Evolutionary conservation across 2,888 invertebrate genomes (phyloP).

Genomic region (Yponomeuta evonymella): DNA sequence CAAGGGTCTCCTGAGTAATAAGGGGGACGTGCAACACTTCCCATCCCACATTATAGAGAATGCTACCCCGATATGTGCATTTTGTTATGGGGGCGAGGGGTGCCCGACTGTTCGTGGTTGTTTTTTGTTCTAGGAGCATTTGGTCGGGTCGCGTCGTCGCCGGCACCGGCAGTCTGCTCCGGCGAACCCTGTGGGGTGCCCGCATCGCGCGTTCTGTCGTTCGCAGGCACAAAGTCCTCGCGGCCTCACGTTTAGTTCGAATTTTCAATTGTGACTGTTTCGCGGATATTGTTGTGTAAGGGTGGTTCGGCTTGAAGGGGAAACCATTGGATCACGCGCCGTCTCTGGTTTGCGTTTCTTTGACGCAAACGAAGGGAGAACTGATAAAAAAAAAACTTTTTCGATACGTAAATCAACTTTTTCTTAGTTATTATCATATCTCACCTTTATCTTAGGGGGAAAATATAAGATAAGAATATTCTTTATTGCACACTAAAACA

Average conservation of each 20-base stretch:
- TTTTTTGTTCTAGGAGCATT: conserved; percentile 28
- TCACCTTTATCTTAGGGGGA: neutral
- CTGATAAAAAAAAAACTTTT: conserved; percentile 7
- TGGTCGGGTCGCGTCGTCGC: conserved; percentile 27
- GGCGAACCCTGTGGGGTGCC: conserved; percentile 49
- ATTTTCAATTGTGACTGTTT: neutral
- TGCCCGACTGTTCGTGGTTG: conserved; percentile 39
- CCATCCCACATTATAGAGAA: conserved; percentile 43
- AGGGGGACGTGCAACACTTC: conserved; percentile 42
- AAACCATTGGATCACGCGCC: neutral
- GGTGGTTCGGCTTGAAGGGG: neutral
- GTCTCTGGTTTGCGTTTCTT: neutral
- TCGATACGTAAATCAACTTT: conserved; percentile 4
- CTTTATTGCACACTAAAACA: no score
- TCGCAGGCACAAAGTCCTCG: conserved; percentile 14
- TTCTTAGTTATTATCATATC: neutral
- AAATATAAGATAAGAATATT: no score
- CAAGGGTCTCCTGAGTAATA: conserved; percentile 41
- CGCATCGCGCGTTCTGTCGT: conserved; percentile 37
- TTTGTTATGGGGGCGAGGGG: conserved; percentile 44
- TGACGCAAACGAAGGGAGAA: neutral
- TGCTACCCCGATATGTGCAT: conserved; percentile 58
- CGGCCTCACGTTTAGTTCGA: conserved; percentile 6
- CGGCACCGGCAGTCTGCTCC: conserved; percentile 50
- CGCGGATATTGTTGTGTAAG: neutral